A percentile compares a stretch with the other conserved stretches of the same genome.
phyloP scores from a whole-genome alignment of 37 sponge, comb jelly and placozoan species.

The Hexactinellida sp. region DNA sequence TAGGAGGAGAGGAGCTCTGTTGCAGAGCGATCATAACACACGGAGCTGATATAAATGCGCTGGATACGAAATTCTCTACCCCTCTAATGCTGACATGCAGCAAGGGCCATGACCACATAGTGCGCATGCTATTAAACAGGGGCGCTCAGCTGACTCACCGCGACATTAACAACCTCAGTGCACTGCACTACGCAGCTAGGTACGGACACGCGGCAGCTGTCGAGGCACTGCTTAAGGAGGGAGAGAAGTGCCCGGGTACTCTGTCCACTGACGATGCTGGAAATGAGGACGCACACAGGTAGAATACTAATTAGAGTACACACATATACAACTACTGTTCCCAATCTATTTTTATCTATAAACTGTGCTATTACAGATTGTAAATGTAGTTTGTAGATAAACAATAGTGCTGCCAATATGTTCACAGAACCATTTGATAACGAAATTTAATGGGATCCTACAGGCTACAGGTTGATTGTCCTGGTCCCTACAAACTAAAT shows the following conservation, averaged over 20 bases:
- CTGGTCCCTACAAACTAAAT: too few relatives aligned
- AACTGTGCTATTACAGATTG: too few relatives aligned
- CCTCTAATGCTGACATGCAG: conserved; percentile 1
- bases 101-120: conserved; percentile 7
- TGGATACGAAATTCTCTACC: not conserved
- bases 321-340: not conserved
- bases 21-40: not conserved
- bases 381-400: not conserved
- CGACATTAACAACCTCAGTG: conserved; percentile 3
- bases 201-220: not conserved
- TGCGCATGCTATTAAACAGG: not conserved
- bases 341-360: too few relatives aligned
- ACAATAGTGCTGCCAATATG: not conserved
- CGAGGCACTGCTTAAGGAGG: not conserved
- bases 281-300: conserved; percentile 6
- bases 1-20: not conserved
- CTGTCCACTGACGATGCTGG: not conserved
- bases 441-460: not conserved
- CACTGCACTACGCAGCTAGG: conserved; percentile 1
- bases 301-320: not conserved
- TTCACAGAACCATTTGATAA: not conserved
- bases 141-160: not conserved
- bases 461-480: too few relatives aligned
- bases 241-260: not conserved
- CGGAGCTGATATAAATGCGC: not conserved